These are phyloP conservation scores for Temnothorax unifasciatus DNA, from an alignment of 2,888 invertebrate genomes.

Conservation along the genomic window DNA sequence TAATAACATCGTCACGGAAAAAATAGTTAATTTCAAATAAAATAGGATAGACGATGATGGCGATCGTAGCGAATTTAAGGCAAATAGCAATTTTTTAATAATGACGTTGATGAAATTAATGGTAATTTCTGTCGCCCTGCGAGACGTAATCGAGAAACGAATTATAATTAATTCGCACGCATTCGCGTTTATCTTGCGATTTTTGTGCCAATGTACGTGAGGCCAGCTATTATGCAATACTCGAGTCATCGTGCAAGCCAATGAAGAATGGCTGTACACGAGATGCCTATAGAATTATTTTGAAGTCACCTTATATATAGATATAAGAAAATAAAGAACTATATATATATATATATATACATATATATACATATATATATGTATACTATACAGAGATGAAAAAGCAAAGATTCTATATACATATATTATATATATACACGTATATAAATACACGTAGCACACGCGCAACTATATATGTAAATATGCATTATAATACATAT, in stretches of 20 bases:
- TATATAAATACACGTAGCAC: slow-evolving; percentile 10
- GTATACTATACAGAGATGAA: slow-evolving; percentile 32
- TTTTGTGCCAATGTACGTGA: slow-evolving; percentile 73
- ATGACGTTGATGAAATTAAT: not conserved
- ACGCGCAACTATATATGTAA: slow-evolving; percentile 57
- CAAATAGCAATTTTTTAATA: too few species aligned
- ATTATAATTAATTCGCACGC: slow-evolving; percentile 33
- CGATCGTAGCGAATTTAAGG: slow-evolving; percentile 2
- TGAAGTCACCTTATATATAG: slow-evolving; percentile 70
- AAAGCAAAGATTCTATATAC: slow-evolving; percentile 54
- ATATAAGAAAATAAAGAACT: slow-evolving; percentile 42
- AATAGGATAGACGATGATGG: not conserved
- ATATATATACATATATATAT: slow-evolving; percentile 15
- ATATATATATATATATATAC: slow-evolving; percentile 45
- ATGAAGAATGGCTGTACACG: slow-evolving; percentile 67
- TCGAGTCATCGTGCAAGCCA: slow-evolving; percentile 74
- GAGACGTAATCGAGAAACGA: slow-evolving; percentile 24
- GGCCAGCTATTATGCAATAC: slow-evolving; percentile 77
- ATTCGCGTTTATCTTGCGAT: slow-evolving; percentile 62
- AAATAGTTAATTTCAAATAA: slow-evolving; percentile 8
- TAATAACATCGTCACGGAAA: not conserved
- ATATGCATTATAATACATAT: slow-evolving; percentile 62
- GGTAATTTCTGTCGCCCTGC: slow-evolving; percentile 23
- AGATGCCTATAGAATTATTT: slow-evolving; percentile 81
- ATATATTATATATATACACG: slow-evolving; percentile 43